phyloP scores from a whole-genome alignment of 2,113 vertebrate species.

The Pithys albifrons region DNA sequence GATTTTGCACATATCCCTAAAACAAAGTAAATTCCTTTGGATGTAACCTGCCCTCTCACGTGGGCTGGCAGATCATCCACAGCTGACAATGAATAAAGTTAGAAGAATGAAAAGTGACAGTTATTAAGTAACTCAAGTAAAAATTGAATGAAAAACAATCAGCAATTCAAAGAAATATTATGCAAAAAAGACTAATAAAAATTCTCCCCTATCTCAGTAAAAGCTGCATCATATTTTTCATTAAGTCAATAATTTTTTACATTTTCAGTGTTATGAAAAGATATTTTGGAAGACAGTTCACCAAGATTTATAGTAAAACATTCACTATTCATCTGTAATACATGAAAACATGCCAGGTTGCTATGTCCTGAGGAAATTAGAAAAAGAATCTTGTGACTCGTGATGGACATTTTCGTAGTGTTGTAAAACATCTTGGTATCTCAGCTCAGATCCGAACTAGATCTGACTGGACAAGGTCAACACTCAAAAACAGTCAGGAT shows the following conservation, averaged over 20 bases:
- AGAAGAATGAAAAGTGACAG: slow-evolving; percentile 32
- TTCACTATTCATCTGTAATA: background rate
- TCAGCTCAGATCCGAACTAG: background rate
- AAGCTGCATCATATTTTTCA: background rate
- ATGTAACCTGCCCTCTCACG: slow-evolving; percentile 52
- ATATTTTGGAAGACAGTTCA: background rate
- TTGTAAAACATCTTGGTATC: slow-evolving; percentile 20
- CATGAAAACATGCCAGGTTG: slow-evolving; percentile 14
- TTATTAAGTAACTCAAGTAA: slow-evolving; percentile 36
- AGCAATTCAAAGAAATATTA: background rate
- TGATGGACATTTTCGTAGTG: background rate
- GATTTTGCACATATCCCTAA: slow-evolving; percentile 33
- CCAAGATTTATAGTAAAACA: slow-evolving; percentile 6
- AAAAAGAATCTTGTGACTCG: slow-evolving; percentile 5
- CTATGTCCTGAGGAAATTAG: background rate
- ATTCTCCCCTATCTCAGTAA: background rate
- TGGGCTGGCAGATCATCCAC: slow-evolving; percentile 27
- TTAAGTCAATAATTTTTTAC: background rate
- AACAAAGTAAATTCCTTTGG: slow-evolving; percentile 36
- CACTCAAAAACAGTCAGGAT: background rate
- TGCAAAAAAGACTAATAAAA: background rate
- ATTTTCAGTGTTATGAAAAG: background rate
- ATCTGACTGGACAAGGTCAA: background rate
- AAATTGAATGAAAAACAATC: background rate
- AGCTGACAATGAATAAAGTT: slow-evolving; percentile 25